A percentile compares a stretch with the other conserved stretches of the same genome.
These are phyloP conservation scores for Lepidocyrtoides sp. DNA, from an alignment of 2,888 invertebrate species.

Conservation along the genomic window DNA sequence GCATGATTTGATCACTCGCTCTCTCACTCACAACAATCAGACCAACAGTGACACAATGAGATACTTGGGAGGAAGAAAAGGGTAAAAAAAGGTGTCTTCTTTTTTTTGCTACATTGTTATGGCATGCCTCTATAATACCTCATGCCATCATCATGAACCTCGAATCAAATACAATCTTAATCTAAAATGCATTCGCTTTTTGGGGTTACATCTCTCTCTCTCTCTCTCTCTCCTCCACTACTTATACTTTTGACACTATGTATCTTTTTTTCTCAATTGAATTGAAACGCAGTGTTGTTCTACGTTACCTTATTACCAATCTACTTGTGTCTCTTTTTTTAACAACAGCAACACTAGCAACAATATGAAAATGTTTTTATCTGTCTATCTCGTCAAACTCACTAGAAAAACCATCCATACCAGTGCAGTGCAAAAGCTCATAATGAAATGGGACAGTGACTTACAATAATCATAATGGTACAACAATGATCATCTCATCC, in stretches of 20 bases:
- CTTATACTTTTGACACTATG: conserved; percentile 8
- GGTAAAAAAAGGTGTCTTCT: background rate
- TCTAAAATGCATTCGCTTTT: background rate
- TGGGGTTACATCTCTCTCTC: conserved; percentile 44
- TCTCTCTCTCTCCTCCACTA: conserved; percentile 15
- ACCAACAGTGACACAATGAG: conserved; percentile 32
- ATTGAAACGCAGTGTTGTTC: background rate
- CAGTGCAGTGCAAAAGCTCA: conserved; percentile 7
- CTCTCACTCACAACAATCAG: background rate
- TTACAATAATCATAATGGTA: conserved; percentile 46
- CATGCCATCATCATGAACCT: background rate
- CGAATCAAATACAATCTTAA: background rate
- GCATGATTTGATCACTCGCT: background rate
- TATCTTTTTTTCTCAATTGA: conserved; percentile 33
- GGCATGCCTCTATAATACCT: background rate
- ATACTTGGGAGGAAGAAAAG: conserved; percentile 17
- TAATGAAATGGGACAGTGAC: conserved; percentile 62
- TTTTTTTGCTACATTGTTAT: conserved; percentile 6
- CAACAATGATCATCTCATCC: conserved; percentile 42
- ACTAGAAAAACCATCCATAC: conserved; percentile 1
- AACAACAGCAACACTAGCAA: background rate
- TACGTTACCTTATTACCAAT: conserved; percentile 46
- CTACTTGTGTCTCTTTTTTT: conserved; percentile 12
- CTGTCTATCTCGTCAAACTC: background rate
- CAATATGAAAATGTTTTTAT: background rate